phyloP scores from a whole-genome alignment of 2,888 invertebrate genomes.

The Orthosia gothica region DNA sequence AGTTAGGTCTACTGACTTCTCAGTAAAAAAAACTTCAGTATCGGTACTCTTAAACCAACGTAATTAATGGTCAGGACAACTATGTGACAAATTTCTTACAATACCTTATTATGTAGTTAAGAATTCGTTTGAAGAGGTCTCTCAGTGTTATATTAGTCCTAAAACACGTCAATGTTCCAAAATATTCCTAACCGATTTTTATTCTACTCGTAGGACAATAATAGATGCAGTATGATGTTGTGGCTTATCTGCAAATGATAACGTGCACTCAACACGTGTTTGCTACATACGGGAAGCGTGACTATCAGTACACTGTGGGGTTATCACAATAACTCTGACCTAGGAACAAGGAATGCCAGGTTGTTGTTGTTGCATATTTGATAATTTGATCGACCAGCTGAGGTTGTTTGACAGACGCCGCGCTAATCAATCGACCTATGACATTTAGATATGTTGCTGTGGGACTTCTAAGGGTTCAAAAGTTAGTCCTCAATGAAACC shows the following conservation, averaged over 20 bases:
- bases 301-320: conserved; percentile 16
- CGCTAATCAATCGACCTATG: not conserved
- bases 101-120: no score
- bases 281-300: conserved; percentile 10
- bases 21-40: no score
- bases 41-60: no score
- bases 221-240: conserved; percentile 39
- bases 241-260: conserved; percentile 50
- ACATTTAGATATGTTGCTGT: not conserved
- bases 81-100: no score
- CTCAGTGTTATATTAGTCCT: no score
- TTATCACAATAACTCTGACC: conserved; percentile 40
- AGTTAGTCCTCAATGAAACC: no score
- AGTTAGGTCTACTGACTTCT: no score
- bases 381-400: conserved; percentile 1
- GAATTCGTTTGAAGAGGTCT: no score
- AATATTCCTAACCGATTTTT: conserved; percentile 4
- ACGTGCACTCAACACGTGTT: conserved; percentile 51
- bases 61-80: no score
- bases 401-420: not conserved
- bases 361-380: not conserved
- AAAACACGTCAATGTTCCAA: not conserved
- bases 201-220: conserved; percentile 11
- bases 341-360: conserved; percentile 15
- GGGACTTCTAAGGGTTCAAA: not conserved